Percentiles rank a stretch among this genome's conserved stretches.
Conservation (phyloP, 2,113 vertebrate species). For the Thymallus thymallus region DNA sequence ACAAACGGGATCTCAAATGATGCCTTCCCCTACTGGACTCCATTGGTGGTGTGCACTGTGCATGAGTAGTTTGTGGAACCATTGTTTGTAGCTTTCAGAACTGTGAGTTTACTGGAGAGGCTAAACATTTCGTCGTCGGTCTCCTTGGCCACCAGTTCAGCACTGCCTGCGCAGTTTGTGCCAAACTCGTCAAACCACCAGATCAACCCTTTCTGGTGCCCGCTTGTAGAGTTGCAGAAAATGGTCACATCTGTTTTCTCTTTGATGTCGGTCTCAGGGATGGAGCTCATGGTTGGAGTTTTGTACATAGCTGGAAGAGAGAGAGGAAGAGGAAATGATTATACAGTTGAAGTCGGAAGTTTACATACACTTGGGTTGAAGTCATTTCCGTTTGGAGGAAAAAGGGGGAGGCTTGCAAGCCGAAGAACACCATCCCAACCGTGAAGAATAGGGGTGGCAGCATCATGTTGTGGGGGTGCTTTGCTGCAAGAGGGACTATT, state of each 20-base stretch:
- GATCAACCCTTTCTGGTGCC: slow-evolving; percentile 60
- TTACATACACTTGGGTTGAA: too few relatives aligned
- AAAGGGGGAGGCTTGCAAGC: too few relatives aligned
- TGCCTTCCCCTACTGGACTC: not conserved
- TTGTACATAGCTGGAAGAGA: slow-evolving; percentile 58
- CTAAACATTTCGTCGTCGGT: slow-evolving; percentile 26
- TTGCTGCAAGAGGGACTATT: too few relatives aligned
- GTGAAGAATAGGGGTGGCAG: too few relatives aligned
- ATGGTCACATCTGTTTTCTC: not conserved
- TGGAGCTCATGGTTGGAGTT: slow-evolving; percentile 2
- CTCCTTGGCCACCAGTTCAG: accelerated
- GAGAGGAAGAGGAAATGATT: too few relatives aligned
- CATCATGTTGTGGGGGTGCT: too few relatives aligned
- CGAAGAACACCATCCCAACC: too few relatives aligned
- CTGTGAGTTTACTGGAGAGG: slow-evolving; percentile 50
- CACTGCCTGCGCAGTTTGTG: not conserved
- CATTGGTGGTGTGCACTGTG: slow-evolving; percentile 37
- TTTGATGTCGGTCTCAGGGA: not conserved
- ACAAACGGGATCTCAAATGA: accelerated
- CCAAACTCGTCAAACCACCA: slow-evolving; percentile 49
- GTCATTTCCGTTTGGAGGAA: too few relatives aligned
- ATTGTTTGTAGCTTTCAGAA: accelerated
- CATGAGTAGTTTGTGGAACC: slow-evolving; percentile 37
- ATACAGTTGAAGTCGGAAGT: too few relatives aligned
- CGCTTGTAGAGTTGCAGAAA: slow-evolving; percentile 45